These are phyloP conservation scores for Acronicta psi DNA, from an alignment of 2,888 invertebrate genomes.

Conservation along the genomic window DNA sequence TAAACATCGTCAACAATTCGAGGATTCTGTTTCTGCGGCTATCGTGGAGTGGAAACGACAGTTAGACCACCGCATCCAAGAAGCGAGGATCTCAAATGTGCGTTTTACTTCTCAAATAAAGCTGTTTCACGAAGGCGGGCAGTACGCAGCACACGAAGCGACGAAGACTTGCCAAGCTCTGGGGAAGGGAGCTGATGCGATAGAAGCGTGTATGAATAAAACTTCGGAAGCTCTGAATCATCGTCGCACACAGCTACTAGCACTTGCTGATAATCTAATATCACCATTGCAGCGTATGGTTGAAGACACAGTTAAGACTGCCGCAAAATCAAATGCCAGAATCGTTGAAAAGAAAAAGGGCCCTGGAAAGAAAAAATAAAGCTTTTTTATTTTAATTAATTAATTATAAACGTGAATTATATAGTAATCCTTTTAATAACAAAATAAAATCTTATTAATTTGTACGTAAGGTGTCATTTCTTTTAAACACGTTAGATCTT, in stretches of 20 bases:
- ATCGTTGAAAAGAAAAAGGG: constrained; percentile 57
- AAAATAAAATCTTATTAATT: no score
- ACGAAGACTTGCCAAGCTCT: constrained; percentile 62
- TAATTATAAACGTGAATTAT: no score
- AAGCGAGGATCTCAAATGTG: constrained; percentile 77
- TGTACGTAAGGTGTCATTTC: no score
- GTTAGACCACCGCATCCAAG: constrained; percentile 71
- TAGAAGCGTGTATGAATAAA: constrained; percentile 67
- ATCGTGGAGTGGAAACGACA: constrained; percentile 62
- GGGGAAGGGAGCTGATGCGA: constrained; percentile 67
- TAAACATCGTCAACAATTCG: constrained; percentile 69
- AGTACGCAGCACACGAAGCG: constrained; percentile 72
- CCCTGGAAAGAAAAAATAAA: constrained; percentile 55
- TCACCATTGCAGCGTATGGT: constrained; percentile 64
- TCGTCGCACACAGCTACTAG: constrained; percentile 66
- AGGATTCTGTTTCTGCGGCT: constrained; percentile 69
- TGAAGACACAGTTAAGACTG: constrained; percentile 62
- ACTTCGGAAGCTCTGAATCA: constrained; percentile 65
- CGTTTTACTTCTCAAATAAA: constrained; percentile 70
- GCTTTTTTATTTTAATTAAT: neutral
- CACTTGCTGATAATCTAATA: constrained; percentile 67
- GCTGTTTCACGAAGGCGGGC: constrained; percentile 74
- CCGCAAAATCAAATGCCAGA: constrained; percentile 28
- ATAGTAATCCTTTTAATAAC: no score
- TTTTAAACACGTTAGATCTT: no score